Evolutionary conservation across 2,888 invertebrate species (phyloP).

Genomic region (Cephus nigrinus): DNA sequence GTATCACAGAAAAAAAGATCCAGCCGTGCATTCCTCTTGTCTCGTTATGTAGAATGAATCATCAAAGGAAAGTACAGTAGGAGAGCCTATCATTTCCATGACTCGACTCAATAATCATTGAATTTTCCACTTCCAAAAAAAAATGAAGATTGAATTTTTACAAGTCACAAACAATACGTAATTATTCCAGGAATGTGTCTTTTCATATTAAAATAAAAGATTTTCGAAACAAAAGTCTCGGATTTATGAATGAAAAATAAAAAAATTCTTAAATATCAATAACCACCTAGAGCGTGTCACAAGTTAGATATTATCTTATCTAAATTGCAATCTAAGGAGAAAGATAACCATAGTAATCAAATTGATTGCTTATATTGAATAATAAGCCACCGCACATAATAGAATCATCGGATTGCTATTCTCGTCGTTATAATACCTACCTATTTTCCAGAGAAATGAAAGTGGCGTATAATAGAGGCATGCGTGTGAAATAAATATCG

Average conservation of each 20-base stretch:
- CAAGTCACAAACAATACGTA: neutral
- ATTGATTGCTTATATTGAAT: neutral
- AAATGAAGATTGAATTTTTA: constrained; percentile 4
- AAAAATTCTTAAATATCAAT: neutral
- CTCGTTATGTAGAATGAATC: constrained; percentile 17
- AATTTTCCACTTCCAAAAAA: constrained; percentile 30
- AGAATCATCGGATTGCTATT: neutral
- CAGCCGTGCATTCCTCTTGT: neutral
- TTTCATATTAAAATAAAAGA: neutral
- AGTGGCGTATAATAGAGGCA: neutral
- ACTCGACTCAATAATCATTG: constrained; percentile 36
- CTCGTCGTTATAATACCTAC: neutral
- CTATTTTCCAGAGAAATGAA: neutral
- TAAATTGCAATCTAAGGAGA: neutral
- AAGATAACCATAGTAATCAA: neutral
- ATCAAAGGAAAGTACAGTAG: constrained; percentile 17
- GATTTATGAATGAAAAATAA: neutral
- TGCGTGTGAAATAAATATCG: neutral
- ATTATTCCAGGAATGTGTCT: neutral
- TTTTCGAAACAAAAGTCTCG: neutral
- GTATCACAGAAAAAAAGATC: neutral
- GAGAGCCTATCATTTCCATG: constrained; percentile 30
- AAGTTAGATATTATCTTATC: neutral
- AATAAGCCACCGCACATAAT: neutral
- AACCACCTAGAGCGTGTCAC: neutral